Base-by-base conservation (phyloP, 2,888 invertebrate genomes). In the Chrysolina haemoptera region DNA sequence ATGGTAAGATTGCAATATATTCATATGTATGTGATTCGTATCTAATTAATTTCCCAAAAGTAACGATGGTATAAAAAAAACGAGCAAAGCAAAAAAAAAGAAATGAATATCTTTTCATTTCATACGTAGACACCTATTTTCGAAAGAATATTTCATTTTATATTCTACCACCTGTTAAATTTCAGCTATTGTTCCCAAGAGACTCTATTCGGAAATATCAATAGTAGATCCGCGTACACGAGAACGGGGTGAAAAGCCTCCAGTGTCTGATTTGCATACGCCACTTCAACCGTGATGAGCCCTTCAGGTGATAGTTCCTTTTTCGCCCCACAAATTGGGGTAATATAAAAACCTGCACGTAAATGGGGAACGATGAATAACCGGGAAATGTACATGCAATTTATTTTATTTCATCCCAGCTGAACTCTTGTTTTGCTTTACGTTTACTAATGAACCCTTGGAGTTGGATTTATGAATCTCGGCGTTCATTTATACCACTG, bases 211-310 rank as follows among this genome's bases (percentile, higher is more conserved):
- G 9, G n/a, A 27, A 50, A 27, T n/a, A 27, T 59, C 59, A 59
- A 59, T 27, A 27, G 59, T n/a, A 6, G n/a, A 14, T 27, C n/a
- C 59, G 35, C 59, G 59, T 59, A 59, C 27, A 1, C 27, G 27
- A 27, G n/a, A 59, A 59, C 27, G 10, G 4, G 27, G n/a, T 59
- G 6, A 14, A 59, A 27, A 22, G 10, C 11, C 20, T 53, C 22
- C 53, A 10, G 59, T 27, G 27, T 59, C 59, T 27, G 59, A 59
- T 59, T 59, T 59, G 59, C 59, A 59, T 59, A 27, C n/a, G 35
- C 14, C 22, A 59, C 27, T n/a, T 9, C 22, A 27, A 27, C 12
- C 59, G 27, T 35, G 59, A 59, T 59, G 59, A 59, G 16, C 59
- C 59, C 59, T 59, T 59, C 27, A 59, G 53, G 53, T 59, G 59